Percentiles rank a stretch among this genome's conserved stretches.
phyloP scores from a whole-genome alignment of 1,140 invertebrate species.

The Scaptomyza montana region DNA sequence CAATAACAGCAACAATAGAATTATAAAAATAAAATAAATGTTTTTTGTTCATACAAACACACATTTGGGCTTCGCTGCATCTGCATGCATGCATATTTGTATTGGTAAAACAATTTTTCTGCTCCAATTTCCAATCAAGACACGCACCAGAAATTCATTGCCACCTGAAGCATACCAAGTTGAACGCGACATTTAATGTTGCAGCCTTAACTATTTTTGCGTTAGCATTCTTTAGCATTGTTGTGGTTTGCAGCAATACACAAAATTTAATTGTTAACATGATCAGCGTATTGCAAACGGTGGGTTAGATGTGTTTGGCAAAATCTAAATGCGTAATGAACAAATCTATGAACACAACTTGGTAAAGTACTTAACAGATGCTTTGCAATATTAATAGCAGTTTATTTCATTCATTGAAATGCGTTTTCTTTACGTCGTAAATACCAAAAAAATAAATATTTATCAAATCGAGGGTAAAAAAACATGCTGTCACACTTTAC shows the following conservation, averaged over 20 bases:
- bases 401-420: not conserved
- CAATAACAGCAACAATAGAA: conserved; percentile 37
- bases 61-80: conserved; percentile 19
- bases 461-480: conserved; percentile 14
- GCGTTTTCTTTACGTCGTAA: not conserved
- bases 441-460: conserved; percentile 27
- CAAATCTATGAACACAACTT: not conserved
- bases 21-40: conserved; percentile 38
- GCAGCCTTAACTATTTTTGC: conserved; percentile 18
- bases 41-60: conserved; percentile 8
- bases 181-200: conserved; percentile 25
- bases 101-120: conserved; percentile 75
- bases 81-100: conserved; percentile 17
- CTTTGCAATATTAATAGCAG: not conserved
- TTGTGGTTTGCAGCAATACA: not conserved
- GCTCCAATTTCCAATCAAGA: conserved; percentile 80
- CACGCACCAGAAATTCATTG: conserved; percentile 79
- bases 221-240: conserved; percentile 4
- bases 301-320: no score
- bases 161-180: conserved; percentile 70
- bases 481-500: conserved; percentile 34
- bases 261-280: not conserved
- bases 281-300: no score
- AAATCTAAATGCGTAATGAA: not conserved
- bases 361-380: not conserved